Base-by-base conservation (phyloP, 2,113 vertebrate species). In the Myotis lucifugus region DNA sequence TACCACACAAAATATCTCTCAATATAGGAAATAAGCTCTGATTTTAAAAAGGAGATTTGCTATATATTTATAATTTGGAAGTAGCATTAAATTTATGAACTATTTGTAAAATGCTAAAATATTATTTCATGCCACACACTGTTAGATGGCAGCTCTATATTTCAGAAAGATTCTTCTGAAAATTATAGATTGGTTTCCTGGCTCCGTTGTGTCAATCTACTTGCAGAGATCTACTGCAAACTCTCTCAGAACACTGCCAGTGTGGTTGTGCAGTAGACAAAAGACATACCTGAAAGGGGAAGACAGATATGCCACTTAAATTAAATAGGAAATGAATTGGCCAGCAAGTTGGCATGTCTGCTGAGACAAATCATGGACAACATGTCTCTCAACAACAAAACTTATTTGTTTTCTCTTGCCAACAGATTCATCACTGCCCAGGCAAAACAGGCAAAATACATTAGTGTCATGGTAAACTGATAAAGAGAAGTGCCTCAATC, bases 391-490 rank as follows among this genome's bases (percentile, higher is more conserved):
- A 98, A 97, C 98, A 99, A 98, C 98, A 98, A 98, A 99, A 99
- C 98, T 98, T 99, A 98, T 99, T 99, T 98, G 98, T 99, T 99
- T 99, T 98, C 98, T 98, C 98, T 98, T 99, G 99, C 99, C 99
- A 99, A 99, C 98, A 99, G 98, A 99, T 99, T 99, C 99, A 99
- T 99, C 99, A 99, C 99, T 98, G 99, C 98, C 99, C 98, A 99
- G 98, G 99, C 99, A 99, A 99, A 99, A 99, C 98, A 99, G 98
- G 98, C 99, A 99, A 99, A 99, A 99, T 99, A 99, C 99, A 99
- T 99, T 99, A 99, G 99, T 99, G 99, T 99, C 99, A 99, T 98
- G 99, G 99, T 99, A 98, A 99, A 99, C 99, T 99, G 99, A 99
- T 99, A 99, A 99, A 99, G 99, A 99, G 98, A 99, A 99, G 98